Evolutionary conservation across 2,113 vertebrate genomes (phyloP).

Genomic region (Callopanchax toddi): DNA sequence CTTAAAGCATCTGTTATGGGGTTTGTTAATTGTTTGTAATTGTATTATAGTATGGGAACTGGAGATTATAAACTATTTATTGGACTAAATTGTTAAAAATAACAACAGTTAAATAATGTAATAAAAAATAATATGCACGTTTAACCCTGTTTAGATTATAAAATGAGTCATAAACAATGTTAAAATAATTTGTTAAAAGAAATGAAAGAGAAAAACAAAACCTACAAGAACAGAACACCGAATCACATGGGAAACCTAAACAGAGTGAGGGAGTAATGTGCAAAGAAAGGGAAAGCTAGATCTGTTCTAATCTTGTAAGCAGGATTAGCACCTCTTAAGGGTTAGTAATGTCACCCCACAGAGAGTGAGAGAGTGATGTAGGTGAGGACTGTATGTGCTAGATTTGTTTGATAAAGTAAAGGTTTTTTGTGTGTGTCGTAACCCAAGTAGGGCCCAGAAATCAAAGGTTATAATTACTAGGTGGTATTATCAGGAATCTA

Average conservation of each 20-base stretch:
- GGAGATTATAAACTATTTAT: no score
- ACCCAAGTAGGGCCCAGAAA: background rate
- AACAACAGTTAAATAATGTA: no score
- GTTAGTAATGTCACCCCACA: constrained; percentile 20
- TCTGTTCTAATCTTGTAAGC: constrained; percentile 66
- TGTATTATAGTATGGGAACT: no score
- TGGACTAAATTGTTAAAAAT: no score
- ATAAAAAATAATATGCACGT: no score
- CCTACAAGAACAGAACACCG: constrained; percentile 4
- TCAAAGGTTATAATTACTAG: background rate
- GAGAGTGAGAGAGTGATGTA: constrained; percentile 1
- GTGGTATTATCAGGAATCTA: background rate
- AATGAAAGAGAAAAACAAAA: background rate
- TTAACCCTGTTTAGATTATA: background rate
- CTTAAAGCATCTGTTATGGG: no score
- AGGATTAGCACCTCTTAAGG: constrained; percentile 65
- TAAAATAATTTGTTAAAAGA: background rate
- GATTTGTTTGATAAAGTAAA: constrained; percentile 1
- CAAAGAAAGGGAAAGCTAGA: constrained; percentile 56
- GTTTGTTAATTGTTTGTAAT: no score
- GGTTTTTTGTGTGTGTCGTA: background rate
- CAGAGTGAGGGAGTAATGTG: constrained; percentile 25
- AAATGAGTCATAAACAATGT: background rate
- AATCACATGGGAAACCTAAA: constrained; percentile 37
- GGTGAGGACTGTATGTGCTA: constrained; percentile 16